A percentile compares a stretch with the other conserved stretches of the same genome.
Evolutionary conservation across 2,797 vertebrate species (phyloP).

Genomic region (Aldrovandia affinis): DNA sequence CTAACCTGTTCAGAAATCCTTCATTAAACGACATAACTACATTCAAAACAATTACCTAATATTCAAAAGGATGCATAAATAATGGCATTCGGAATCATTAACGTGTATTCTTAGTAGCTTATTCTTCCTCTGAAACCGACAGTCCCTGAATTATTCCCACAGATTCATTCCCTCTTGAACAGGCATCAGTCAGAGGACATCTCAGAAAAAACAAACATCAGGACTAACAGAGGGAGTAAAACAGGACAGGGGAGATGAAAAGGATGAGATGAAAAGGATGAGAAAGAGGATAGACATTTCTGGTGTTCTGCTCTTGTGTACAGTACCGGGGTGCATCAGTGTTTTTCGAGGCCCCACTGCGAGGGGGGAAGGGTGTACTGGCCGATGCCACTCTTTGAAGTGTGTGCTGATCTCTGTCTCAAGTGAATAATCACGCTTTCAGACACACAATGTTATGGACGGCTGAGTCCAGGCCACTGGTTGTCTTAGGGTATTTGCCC

Average conservation of each 20-base stretch:
- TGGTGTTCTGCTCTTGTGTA: background rate
- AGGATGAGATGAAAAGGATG: background rate
- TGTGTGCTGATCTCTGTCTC: background rate
- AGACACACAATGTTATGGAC: background rate
- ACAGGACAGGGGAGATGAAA: too few relatives aligned
- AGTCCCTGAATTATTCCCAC: constrained; percentile 67
- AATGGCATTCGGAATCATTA: too few relatives aligned
- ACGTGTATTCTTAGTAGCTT: constrained; percentile 42
- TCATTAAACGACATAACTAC: background rate
- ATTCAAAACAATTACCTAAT: background rate
- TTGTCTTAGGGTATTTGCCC: background rate
- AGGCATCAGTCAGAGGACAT: background rate
- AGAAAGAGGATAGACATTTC: background rate
- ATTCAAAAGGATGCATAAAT: too few relatives aligned
- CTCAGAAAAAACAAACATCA: background rate
- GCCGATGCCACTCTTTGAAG: background rate
- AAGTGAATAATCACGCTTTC: constrained; percentile 10
- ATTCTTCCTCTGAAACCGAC: constrained; percentile 46
- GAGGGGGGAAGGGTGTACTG: background rate
- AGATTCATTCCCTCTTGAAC: constrained; percentile 27
- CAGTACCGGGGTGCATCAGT: background rate
- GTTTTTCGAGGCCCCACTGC: background rate
- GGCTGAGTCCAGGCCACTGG: background rate
- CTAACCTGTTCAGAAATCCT: background rate
- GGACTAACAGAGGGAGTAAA: background rate